Evolutionary conservation across 2,888 invertebrate species (phyloP).

Genomic region (Epirrhoe tristata): DNA sequence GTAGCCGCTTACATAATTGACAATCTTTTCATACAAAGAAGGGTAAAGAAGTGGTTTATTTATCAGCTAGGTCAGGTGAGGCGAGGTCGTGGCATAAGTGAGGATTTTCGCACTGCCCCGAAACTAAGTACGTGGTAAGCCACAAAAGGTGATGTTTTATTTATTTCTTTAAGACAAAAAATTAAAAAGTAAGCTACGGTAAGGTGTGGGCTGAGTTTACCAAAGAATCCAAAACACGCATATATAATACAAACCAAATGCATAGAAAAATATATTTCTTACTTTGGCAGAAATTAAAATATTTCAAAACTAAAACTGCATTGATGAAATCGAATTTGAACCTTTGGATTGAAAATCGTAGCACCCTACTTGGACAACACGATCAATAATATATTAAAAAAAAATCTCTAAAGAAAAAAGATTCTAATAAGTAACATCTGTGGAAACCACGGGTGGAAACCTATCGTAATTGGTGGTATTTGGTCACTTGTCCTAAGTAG

Average conservation of each 20-base stretch:
- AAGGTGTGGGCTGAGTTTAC: too few species aligned
- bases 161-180: neutral
- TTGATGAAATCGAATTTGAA: too few species aligned
- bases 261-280: too few species aligned
- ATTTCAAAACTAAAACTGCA: too few species aligned
- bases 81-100: conserved; percentile 3
- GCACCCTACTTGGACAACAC: too few species aligned
- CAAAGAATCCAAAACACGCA: too few species aligned
- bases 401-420: too few species aligned
- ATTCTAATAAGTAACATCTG: neutral
- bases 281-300: too few species aligned
- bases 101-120: conserved; percentile 19
- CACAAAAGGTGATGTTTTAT: neutral
- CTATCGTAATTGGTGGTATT: neutral
- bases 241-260: too few species aligned
- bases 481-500: neutral
- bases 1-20: conserved; percentile 1
- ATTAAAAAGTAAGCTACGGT: too few species aligned
- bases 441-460: neutral
- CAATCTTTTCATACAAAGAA: conserved; percentile 11
- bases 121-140: neutral
- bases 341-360: too few species aligned
- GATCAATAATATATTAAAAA: too few species aligned
- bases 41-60: conserved; percentile 19
- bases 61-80: conserved; percentile 17